phyloP scores from a whole-genome alignment of 1,140 invertebrate species.

The Bombus sylvicola region DNA sequence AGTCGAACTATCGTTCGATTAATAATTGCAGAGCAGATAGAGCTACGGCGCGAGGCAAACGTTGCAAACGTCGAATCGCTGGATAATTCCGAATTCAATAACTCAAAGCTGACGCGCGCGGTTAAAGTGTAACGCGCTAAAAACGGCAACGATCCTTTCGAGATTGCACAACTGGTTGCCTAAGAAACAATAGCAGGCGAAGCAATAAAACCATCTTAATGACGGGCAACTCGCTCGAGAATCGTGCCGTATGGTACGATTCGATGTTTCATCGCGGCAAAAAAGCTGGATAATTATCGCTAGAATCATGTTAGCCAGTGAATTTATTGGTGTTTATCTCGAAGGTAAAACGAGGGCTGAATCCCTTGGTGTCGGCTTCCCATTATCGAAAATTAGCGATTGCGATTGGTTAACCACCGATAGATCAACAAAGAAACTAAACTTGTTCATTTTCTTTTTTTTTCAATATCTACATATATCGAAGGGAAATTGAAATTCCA shows the following conservation, averaged over 20 bases:
- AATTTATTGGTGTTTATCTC: constrained; percentile 54
- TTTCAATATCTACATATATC: neutral
- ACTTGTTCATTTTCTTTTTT: constrained; percentile 16
- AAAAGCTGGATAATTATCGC: constrained; percentile 60
- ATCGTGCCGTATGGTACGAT: constrained; percentile 29
- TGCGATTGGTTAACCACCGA: constrained; percentile 55
- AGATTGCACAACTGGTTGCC: constrained; percentile 45
- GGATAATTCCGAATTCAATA: constrained; percentile 43
- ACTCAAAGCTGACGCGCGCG: constrained; percentile 37
- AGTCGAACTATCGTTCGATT: neutral
- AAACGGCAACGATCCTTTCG: constrained; percentile 33
- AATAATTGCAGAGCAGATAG: neutral
- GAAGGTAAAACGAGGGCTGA: constrained; percentile 9
- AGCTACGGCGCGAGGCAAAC: neutral
- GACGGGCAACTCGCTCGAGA: constrained; percentile 38
- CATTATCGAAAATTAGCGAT: constrained; percentile 63
- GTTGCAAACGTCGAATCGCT: too few species aligned
- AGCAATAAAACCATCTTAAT: constrained; percentile 54
- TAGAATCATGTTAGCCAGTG: constrained; percentile 13
- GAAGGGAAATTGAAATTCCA: neutral
- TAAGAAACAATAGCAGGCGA: constrained; percentile 44
- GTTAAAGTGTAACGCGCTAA: constrained; percentile 24
- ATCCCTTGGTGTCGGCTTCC: constrained; percentile 40
- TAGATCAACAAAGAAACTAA: constrained; percentile 40
- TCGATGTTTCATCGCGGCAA: constrained; percentile 34